phyloP scores from a whole-genome alignment of 2,797 vertebrate genomes.

The Acanthurus lineatus region DNA sequence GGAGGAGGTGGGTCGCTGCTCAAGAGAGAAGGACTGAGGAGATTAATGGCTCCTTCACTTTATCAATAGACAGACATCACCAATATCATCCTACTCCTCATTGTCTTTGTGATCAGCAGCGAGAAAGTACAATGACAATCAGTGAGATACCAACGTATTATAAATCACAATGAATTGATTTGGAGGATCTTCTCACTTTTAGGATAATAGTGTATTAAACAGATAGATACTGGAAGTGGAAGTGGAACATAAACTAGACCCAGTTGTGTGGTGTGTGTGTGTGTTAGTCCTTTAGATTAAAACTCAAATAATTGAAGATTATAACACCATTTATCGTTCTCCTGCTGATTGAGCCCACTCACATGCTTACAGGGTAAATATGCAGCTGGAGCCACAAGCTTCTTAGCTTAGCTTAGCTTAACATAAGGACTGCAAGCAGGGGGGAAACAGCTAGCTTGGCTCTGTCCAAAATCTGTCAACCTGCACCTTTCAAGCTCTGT shows the following conservation, averaged over 20 bases:
- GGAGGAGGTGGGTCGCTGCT: conserved; percentile 53
- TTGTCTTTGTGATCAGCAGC: conserved; percentile 30
- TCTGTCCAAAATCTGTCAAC: no score
- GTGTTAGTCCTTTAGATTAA: neutral
- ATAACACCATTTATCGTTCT: neutral
- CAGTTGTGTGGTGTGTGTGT: neutral
- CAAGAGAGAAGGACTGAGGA: conserved; percentile 45
- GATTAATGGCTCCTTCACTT: conserved; percentile 63
- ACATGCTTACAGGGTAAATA: neutral
- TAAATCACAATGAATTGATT: conserved; percentile 44
- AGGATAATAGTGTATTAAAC: conserved; percentile 26
- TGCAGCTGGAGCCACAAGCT: no score
- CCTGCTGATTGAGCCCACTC: neutral
- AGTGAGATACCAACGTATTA: conserved; percentile 8
- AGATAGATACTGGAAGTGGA: conserved; percentile 25
- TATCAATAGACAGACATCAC: conserved; percentile 47
- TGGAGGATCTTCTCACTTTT: conserved; percentile 26
- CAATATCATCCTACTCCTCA: conserved; percentile 24
- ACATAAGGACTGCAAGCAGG: no score
- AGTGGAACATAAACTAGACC: conserved; percentile 12
- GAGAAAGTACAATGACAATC: conserved; percentile 14
- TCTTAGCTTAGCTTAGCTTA: no score
- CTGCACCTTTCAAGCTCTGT: no score
- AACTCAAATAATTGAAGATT: neutral
- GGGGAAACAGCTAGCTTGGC: no score